Conservation (phyloP, 2,888 invertebrate genomes). For the Machimus atricapillus region DNA sequence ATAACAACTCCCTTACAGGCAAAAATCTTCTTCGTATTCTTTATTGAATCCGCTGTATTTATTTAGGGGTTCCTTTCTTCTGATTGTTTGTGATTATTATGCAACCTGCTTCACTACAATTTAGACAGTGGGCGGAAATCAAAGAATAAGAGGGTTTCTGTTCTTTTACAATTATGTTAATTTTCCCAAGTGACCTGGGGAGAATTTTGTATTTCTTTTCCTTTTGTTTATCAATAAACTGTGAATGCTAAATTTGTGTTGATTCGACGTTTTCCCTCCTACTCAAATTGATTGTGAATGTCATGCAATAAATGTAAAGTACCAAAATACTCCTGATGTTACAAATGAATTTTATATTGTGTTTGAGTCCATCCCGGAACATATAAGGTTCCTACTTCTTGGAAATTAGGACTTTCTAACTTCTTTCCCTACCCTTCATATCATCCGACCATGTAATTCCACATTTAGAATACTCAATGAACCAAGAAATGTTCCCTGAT, state of each 20-base stretch:
- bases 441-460: background rate
- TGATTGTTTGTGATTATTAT: background rate
- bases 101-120: background rate
- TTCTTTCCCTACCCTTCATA: background rate
- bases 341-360: background rate
- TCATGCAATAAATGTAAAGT: background rate
- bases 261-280: background rate
- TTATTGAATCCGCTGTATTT: constrained; percentile 8
- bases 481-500: no score
- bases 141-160: background rate
- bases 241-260: background rate
- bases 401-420: background rate
- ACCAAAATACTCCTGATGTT: background rate
- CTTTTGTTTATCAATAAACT: background rate
- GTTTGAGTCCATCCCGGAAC: background rate
- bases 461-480: background rate
- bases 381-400: background rate
- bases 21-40: background rate
- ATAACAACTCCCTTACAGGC: background rate
- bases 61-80: background rate
- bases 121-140: background rate
- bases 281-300: background rate
- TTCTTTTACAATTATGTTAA: constrained; percentile 2
- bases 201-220: background rate
- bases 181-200: background rate